phyloP scores from a whole-genome alignment of 2,113 vertebrate species.

The Crotalus helleri region DNA sequence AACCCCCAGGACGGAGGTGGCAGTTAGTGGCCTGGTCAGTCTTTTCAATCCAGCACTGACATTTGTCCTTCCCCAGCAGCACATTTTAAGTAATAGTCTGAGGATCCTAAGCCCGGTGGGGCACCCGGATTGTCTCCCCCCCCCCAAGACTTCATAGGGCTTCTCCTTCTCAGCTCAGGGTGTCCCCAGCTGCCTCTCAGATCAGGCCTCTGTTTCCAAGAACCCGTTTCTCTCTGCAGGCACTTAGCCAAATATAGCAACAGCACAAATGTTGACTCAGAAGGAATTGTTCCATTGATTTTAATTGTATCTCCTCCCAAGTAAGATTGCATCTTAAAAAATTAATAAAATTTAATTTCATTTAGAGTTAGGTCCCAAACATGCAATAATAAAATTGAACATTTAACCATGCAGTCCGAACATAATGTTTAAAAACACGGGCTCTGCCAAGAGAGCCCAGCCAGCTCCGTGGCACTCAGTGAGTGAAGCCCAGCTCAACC shows the following conservation, averaged over 20 bases:
- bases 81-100: not conserved
- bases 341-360: not conserved
- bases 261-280: not conserved
- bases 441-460: not conserved
- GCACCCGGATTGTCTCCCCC: not conserved
- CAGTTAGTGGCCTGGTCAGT: not conserved
- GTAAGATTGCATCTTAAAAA: not conserved
- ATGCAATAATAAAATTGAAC: not conserved
- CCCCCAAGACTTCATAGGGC: not conserved
- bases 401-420: not conserved
- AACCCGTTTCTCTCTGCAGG: not conserved
- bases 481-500: not conserved
- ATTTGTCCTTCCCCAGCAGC: not conserved
- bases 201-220: not conserved
- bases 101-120: not conserved
- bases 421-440: not conserved
- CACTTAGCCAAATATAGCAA: not conserved
- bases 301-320: not conserved
- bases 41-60: not conserved
- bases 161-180: not conserved
- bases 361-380: not conserved
- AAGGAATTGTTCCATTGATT: not conserved
- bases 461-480: fast-evolving
- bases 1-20: not conserved
- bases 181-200: not conserved